These are phyloP conservation scores for Neoscelio sp. DNA, from an alignment of 2,888 invertebrate species.

Conservation along the genomic window DNA sequence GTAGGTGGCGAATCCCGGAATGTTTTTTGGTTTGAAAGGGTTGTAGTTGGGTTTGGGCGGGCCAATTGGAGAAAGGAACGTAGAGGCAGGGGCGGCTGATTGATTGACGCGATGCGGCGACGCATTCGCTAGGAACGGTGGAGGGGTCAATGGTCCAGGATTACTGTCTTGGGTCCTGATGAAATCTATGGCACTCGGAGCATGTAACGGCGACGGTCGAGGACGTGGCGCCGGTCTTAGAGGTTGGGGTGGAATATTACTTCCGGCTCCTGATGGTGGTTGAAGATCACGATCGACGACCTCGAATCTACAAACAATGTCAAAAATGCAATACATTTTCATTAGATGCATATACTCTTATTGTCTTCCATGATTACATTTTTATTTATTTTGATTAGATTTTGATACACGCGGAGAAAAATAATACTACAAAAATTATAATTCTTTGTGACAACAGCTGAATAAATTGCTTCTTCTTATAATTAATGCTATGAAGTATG, in stretches of 20 bases:
- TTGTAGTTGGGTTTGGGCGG: slow-evolving; percentile 63
- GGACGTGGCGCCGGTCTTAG: slow-evolving; percentile 85
- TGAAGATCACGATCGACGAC: slow-evolving; percentile 80
- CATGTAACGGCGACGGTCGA: slow-evolving; percentile 79
- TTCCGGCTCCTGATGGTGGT: slow-evolving; percentile 74
- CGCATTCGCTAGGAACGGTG: slow-evolving; percentile 70
- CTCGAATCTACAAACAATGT: slow-evolving; percentile 77
- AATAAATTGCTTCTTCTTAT: too few species aligned
- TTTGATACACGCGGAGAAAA: too few species aligned
- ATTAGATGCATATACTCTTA: too few species aligned
- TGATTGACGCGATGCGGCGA: slow-evolving; percentile 55
- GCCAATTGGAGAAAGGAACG: slow-evolving; percentile 74
- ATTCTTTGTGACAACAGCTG: too few species aligned
- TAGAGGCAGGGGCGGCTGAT: slow-evolving; percentile 63
- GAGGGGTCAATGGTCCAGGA: slow-evolving; percentile 79
- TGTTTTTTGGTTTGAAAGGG: slow-evolving; percentile 59
- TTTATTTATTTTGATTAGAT: too few species aligned
- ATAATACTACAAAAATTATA: too few species aligned
- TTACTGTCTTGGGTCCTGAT: slow-evolving; percentile 76
- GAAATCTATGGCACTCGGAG: slow-evolving; percentile 76
- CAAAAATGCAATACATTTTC: not conserved
- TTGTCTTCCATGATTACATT: too few species aligned
- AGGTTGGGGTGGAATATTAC: slow-evolving; percentile 87
- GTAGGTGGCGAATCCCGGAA: slow-evolving; percentile 69
- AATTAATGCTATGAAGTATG: too few species aligned